Percentiles rank a stretch among this genome's conserved stretches.
Conservation (phyloP, 2,888 invertebrate genomes). For the Synergus gifuensis region DNA sequence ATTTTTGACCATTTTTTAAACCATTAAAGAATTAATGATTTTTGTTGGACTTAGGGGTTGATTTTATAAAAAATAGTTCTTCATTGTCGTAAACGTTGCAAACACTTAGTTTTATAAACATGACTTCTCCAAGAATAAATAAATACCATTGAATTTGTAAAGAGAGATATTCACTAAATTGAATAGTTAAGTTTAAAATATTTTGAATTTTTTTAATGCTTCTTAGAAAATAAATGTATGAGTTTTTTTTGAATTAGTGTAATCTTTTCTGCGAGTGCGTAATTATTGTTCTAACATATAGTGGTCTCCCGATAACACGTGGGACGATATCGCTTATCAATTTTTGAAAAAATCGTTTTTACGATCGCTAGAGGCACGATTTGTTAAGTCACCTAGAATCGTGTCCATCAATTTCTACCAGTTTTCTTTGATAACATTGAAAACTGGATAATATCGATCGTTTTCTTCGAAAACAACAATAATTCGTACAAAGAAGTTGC, state of each 20-base stretch:
- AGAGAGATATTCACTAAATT: neutral
- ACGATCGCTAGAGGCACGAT: neutral
- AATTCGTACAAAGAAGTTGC: constrained; percentile 27
- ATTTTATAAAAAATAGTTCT: too few relatives aligned
- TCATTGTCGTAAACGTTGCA: too few relatives aligned
- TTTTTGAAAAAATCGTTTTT: neutral
- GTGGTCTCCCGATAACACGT: neutral
- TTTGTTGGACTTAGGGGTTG: too few relatives aligned
- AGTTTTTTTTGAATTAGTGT: too few relatives aligned
- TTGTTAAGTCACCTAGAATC: constrained; percentile 1
- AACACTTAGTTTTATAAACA: neutral
- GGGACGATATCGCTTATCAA: neutral
- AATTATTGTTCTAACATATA: neutral
- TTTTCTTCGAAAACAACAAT: neutral
- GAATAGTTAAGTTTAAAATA: neutral
- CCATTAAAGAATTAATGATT: too few relatives aligned
- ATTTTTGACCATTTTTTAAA: too few relatives aligned
- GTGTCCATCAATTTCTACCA: neutral
- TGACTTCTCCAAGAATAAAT: neutral
- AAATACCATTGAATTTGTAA: neutral
- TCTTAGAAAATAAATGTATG: too few relatives aligned
- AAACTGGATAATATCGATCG: constrained; percentile 25
- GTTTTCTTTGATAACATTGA: constrained; percentile 19
- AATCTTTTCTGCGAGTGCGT: neutral
- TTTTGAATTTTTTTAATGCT: neutral